Conservation (phyloP, 2,113 vertebrate genomes). For the Anseranas semipalmata region DNA sequence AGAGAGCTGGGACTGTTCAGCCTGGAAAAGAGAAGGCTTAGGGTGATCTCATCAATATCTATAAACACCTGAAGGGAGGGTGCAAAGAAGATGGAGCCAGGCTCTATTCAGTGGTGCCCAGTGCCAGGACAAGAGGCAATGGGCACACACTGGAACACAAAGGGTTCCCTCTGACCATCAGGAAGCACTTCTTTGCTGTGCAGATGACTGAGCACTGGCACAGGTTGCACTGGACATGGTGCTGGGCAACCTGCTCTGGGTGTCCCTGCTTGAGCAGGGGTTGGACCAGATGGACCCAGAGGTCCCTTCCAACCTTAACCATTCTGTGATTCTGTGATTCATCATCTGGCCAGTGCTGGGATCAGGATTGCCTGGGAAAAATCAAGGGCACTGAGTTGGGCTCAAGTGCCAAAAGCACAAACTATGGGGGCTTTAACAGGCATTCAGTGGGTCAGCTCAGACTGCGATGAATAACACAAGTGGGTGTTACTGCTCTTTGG, state of each 20-base stretch:
- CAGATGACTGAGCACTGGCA: not conserved
- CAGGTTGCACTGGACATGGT: not conserved
- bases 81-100: too few species aligned
- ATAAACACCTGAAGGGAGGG: not conserved
- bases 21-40: not conserved
- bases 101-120: too few species aligned
- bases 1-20: not conserved
- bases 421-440: not conserved
- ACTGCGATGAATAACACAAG: not conserved
- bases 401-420: not conserved
- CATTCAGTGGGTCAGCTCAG: not conserved
- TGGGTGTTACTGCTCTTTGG: not conserved
- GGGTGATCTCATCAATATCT: not conserved
- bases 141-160: not conserved
- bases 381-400: accelerated
- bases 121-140: not conserved
- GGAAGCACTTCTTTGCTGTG: not conserved
- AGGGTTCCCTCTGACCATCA: not conserved
- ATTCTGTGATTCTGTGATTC: not conserved
- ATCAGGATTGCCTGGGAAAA: not conserved
- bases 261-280: not conserved
- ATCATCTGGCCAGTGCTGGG: not conserved
- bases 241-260: not conserved
- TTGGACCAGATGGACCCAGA: not conserved
- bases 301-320: not conserved